phyloP scores from a whole-genome alignment of 2,797 vertebrate genomes.

The Philypnodon macrostomus region DNA sequence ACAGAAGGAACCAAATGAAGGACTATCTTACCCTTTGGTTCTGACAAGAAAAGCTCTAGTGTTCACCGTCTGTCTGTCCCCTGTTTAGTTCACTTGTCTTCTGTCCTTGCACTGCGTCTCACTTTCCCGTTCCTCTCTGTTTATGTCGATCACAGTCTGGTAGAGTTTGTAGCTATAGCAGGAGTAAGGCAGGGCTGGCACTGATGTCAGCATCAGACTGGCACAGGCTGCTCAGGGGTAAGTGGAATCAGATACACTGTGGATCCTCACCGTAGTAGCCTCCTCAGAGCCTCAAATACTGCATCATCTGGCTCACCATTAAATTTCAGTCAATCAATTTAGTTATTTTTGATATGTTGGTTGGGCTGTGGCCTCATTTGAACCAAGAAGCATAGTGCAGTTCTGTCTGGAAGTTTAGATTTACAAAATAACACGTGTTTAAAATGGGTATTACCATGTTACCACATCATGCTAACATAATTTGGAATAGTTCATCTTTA shows the following conservation, averaged over 20 bases:
- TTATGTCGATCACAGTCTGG: slow-evolving; percentile 33
- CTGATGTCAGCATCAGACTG: slow-evolving; percentile 51
- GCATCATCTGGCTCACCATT: slow-evolving; percentile 1
- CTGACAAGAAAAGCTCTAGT: too few relatives aligned
- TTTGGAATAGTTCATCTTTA: too few relatives aligned
- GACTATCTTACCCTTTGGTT: too few relatives aligned
- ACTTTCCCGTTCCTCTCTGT: slow-evolving; percentile 26
- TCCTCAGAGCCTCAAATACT: slow-evolving; percentile 15
- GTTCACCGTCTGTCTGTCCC: too few relatives aligned
- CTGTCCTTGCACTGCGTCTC: too few relatives aligned
- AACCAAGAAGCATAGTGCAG: not conserved
- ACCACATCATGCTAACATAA: too few relatives aligned
- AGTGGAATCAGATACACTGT: slow-evolving; percentile 57
- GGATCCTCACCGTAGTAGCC: slow-evolving; percentile 30
- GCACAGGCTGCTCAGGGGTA: slow-evolving; percentile 39
- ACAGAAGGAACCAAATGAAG: too few relatives aligned
- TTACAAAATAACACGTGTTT: too few relatives aligned
- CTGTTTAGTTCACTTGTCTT: too few relatives aligned
- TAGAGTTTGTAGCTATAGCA: slow-evolving; percentile 42
- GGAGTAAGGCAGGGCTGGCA: slow-evolving; percentile 36
- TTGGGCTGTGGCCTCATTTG: not conserved
- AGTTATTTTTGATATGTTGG: not conserved
- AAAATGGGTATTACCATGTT: too few relatives aligned
- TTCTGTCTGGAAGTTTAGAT: too few relatives aligned
- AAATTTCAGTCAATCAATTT: not conserved